Evolutionary conservation across 2,797 vertebrate species (phyloP).

Genomic region (Threskiornis aethiopicus): DNA sequence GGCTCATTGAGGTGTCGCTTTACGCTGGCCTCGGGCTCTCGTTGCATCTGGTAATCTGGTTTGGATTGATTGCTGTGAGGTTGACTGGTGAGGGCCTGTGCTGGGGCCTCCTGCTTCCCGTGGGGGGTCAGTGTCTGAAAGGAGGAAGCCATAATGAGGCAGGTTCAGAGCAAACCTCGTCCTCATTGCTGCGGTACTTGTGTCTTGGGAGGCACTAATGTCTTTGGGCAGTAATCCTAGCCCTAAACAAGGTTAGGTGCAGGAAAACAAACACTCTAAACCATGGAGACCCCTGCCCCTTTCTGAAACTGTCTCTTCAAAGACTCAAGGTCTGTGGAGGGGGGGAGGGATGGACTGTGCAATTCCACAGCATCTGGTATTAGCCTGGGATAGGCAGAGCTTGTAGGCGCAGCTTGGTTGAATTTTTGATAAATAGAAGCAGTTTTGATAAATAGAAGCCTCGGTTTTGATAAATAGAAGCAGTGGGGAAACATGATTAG

Average conservation of each 20-base stretch:
- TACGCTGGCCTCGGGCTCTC: slow-evolving; percentile 83
- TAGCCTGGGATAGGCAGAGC: slow-evolving; percentile 29
- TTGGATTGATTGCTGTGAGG: slow-evolving; percentile 88
- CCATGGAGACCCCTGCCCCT: slow-evolving; percentile 27
- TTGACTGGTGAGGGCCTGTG: slow-evolving; percentile 79
- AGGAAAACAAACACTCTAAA: slow-evolving; percentile 90
- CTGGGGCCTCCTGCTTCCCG: slow-evolving; percentile 83
- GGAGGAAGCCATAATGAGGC: slow-evolving; percentile 90
- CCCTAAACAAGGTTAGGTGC: slow-evolving; percentile 90
- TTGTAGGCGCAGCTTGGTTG: slow-evolving; percentile 15
- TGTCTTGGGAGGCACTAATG: slow-evolving; percentile 97
- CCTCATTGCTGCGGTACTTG: slow-evolving; percentile 86
- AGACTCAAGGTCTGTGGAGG: slow-evolving; percentile 37
- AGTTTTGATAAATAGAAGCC: slow-evolving; percentile 30
- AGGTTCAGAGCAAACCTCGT: slow-evolving; percentile 86
- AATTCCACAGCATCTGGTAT: slow-evolving; percentile 40
- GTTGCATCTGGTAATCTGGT: slow-evolving; percentile 86
- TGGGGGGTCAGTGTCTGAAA: slow-evolving; percentile 84
- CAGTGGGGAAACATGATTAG: not conserved
- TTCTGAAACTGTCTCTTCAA: slow-evolving; percentile 58
- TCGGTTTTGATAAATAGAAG: slow-evolving; percentile 33
- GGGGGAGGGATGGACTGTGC: not conserved
- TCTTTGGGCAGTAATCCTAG: slow-evolving; percentile 93
- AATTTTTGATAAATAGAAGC: slow-evolving; percentile 39
- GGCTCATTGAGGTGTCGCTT: slow-evolving; percentile 89